Evolutionary conservation across 2,113 vertebrate genomes (phyloP).

Genomic region (Centrocercus urophasianus): DNA sequence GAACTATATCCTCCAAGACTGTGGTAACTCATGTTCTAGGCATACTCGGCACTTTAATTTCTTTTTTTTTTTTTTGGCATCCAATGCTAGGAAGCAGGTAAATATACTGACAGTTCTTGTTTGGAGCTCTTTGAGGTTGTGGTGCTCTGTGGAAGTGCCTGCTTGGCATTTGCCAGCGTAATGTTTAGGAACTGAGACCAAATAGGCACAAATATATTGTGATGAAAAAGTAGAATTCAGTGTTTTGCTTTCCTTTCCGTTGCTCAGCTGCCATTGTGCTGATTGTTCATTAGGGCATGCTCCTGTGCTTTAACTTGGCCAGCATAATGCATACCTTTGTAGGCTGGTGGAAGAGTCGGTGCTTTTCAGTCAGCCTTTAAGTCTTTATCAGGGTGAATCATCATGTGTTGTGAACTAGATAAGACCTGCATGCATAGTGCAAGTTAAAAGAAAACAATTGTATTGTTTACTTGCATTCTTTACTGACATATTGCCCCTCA

Average conservation of each 20-base stretch:
- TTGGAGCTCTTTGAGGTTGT: background rate
- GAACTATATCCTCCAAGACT: background rate
- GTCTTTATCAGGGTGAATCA: background rate
- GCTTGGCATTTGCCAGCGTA: fast-evolving
- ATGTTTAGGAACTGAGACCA: background rate
- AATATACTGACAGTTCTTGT: background rate
- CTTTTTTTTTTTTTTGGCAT: background rate
- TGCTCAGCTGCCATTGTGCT: background rate
- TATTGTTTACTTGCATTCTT: background rate
- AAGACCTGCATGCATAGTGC: background rate
- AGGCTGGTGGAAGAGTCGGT: background rate
- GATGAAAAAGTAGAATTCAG: fast-evolving
- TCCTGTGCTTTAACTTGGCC: background rate
- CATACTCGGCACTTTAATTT: background rate
- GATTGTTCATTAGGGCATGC: background rate
- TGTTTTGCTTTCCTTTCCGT: background rate
- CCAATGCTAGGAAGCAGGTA: background rate
- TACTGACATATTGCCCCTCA: no score
- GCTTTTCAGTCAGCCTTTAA: background rate
- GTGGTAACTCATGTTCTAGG: background rate
- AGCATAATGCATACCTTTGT: fast-evolving
- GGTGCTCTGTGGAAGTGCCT: fast-evolving
- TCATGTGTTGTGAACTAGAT: background rate
- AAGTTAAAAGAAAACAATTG: background rate
- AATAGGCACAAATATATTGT: background rate